Evolutionary conservation across 2,888 invertebrate genomes (phyloP), one percentile per base, ranked within the genome.

Genomic region (Brachyopa scutellaris): DNA sequence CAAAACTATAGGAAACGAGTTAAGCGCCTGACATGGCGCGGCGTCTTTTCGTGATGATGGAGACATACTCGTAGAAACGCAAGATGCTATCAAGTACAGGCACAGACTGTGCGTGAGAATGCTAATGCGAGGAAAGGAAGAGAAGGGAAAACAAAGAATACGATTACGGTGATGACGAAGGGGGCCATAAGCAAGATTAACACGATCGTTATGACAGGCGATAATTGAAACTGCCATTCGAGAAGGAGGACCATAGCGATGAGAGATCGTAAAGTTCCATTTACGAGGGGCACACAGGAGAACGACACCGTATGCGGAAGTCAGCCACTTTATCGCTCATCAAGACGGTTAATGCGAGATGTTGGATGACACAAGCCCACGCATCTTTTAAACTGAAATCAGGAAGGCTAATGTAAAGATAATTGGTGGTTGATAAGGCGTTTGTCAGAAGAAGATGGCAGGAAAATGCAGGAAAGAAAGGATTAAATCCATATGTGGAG

Each of bases 201-300:
- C 69, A 80, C 76, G 80, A 80, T 70, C 80, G 80, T 76, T 80
- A 76, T 80, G 74, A 80, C 74, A 80, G 49, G 74, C 80, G 74
- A 80, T 80, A 80, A 80, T 74, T 80, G 74, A 80, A 80, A 80
- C 64, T 70, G 69, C 74, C 69, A 49, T 74, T 19, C 17, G 55
- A 42, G 69, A 15, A 55, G 64, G 62, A 49, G 53, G 38, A 5
- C 36, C 29, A 9, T 45, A 21, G 13, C 42, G 51, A 64, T 55
- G 62, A 61, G 62, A 61, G 53, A 61, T 45, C 45, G 64, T 72
- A 72, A 66, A 53, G 64, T 59, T 62, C 42, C 47, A 15, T 51
- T 57, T 55, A 47, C 42, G 62, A 36, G 21, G 33, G 21, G 33
- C 11, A 9, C n/a, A 9, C 17, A 11, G 26, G 1, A 29, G 62